Conservation (phyloP, 2,888 invertebrate genomes). For the Agrotis puta region DNA sequence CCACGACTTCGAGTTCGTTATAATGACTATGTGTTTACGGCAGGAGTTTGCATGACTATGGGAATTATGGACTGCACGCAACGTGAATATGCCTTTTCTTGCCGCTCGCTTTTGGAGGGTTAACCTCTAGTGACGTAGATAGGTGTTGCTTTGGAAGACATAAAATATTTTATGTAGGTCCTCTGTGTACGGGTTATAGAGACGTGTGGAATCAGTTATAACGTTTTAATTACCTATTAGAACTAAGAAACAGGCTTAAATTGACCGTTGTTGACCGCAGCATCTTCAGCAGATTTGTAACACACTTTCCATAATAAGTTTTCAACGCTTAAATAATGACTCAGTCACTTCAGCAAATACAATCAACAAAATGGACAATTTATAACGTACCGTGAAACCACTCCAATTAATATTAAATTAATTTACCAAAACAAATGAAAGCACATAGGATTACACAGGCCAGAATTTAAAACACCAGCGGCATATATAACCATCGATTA, state of each 20-base stretch:
- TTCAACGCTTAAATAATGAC: not conserved
- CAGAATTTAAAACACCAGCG: conserved; percentile 22
- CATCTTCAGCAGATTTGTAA: not conserved
- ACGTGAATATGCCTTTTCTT: conserved; percentile 57
- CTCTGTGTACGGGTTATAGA: conserved; percentile 6
- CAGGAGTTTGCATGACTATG: conserved; percentile 69
- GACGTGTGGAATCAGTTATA: conserved; percentile 7
- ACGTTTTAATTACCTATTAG: conserved; percentile 20
- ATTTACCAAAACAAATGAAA: conserved; percentile 40
- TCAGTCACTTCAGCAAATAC: not conserved
- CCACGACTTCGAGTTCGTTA: conserved; percentile 58
- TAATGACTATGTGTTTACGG: conserved; percentile 63
- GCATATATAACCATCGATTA: conserved; percentile 46
- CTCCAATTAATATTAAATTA: conserved; percentile 29
- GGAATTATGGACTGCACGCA: conserved; percentile 73
- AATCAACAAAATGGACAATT: conserved; percentile 3
- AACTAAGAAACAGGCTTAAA: not conserved
- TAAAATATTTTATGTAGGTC: conserved; percentile 16
- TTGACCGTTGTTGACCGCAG: not conserved
- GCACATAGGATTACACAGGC: conserved; percentile 24
- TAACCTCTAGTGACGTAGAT: conserved; percentile 13
- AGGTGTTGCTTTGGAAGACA: not conserved
- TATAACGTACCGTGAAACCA: not conserved
- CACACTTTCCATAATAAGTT: not conserved
- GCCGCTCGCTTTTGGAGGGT: conserved; percentile 28